Evolutionary conservation across 2,888 invertebrate species (phyloP), one percentile per base, ranked within the genome.

Genomic region (Heliconius ethilla): DNA sequence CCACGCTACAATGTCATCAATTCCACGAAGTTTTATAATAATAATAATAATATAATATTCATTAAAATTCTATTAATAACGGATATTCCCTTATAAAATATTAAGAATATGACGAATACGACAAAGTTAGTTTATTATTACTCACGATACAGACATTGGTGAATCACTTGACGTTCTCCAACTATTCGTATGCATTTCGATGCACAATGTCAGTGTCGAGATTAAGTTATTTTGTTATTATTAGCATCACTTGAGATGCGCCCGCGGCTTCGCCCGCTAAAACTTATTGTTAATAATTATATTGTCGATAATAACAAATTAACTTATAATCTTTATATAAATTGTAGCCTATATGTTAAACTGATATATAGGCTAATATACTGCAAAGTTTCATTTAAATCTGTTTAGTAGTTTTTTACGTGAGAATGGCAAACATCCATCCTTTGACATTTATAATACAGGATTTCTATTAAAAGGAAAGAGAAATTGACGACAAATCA

Each of bases 101-200:
- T 62, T 59, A 78, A 51, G 79, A 75, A 74, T 76, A 76, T 82
- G 80, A 80, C 79, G 75, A 79, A 78, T 75, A 63, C 80, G 63
- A 25, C 33, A 77, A 82, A 79, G 22, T 37, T 62, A 11, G 45
- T 63, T 76, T 82, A 79, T 81, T 78, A 79, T 81, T 78, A 81
- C 80, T 70, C 70, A 76, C 80, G 77, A 76, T 78, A 62, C 51
- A 74, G 51, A 37, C 73, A 75, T 65, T 37, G 70, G 29, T 81
- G 77, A 80, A 73, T 82, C 80, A 82, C 80, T 51, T 70, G 70
- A 75, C 74, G 70, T 76, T 79, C 76, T 65, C 70, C 29, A 33
- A 70, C 51, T 65, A 51, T 51, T 51, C 18, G 51, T 51, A 45
- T n/a, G 63, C 29, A 65, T 51, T 55, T 72, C 63, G 59, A 73